Evolutionary conservation across 2,113 vertebrate genomes (phyloP).

Genomic region (Chloropsis cyanopogon): DNA sequence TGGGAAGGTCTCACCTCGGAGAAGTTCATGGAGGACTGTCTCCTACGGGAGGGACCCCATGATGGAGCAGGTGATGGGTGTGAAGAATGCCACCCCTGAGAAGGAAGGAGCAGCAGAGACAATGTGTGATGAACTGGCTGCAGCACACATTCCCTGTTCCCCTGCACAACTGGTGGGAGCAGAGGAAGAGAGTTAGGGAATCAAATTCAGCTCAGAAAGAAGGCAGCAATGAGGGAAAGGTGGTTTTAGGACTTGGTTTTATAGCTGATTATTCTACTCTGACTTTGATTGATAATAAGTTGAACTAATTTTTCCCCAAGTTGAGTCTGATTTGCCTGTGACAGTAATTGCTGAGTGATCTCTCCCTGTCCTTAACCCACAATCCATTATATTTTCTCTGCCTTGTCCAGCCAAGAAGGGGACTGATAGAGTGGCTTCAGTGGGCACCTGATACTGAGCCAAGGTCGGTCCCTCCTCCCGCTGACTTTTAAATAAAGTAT

Average conservation of each 20-base stretch:
- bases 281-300: not conserved
- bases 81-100: not conserved
- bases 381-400: not conserved
- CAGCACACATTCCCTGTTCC: not conserved
- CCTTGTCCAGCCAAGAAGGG: not conserved
- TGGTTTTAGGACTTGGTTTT: not conserved
- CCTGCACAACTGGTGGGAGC: not conserved
- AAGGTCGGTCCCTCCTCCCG: not conserved
- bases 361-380: not conserved
- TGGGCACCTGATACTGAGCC: not conserved
- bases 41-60: not conserved
- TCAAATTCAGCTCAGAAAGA: not conserved
- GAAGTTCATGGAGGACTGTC: not conserved
- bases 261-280: not conserved
- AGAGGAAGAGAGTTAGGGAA: not conserved
- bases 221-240: not conserved
- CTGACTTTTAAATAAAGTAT: conserved; percentile 13
- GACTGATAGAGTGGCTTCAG: not conserved
- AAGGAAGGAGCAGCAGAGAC: not conserved
- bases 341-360: not conserved
- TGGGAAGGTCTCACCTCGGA: not conserved
- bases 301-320: not conserved
- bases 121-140: not conserved
- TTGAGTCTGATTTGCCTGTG: not conserved
- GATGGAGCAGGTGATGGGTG: not conserved